Evolutionary conservation across 1,140 invertebrate genomes (phyloP).

Genomic region (Drosophila lini): DNA sequence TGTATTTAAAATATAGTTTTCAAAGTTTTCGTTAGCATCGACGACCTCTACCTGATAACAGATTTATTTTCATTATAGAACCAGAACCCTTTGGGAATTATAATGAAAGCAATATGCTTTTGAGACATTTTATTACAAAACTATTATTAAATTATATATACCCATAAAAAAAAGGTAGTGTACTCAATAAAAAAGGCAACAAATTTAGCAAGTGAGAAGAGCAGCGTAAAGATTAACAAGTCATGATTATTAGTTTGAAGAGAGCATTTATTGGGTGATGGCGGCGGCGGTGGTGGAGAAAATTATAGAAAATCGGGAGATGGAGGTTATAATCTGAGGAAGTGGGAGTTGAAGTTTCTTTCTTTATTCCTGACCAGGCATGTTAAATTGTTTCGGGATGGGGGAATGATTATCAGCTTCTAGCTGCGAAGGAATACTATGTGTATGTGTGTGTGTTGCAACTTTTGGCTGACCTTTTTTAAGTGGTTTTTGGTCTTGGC

Average conservation of each 20-base stretch:
- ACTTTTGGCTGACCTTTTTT: slow-evolving; percentile 49
- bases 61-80: too few species aligned
- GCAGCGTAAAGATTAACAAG: slow-evolving; percentile 77
- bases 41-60: too few species aligned
- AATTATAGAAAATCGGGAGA: slow-evolving; percentile 7
- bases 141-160: background rate
- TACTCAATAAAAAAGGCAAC: slow-evolving; percentile 7
- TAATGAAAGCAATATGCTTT: background rate
- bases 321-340: slow-evolving; percentile 12
- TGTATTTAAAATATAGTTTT: too few species aligned
- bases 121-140: background rate
- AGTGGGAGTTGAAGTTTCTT: slow-evolving; percentile 20
- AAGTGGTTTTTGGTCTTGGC: slow-evolving; percentile 43
- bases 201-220: slow-evolving; percentile 42
- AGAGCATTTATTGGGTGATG: slow-evolving; percentile 19
- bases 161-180: background rate
- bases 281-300: background rate
- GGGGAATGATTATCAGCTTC: slow-evolving; percentile 28
- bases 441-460: slow-evolving; percentile 1
- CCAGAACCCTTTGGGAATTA: background rate
- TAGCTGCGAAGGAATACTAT: background rate
- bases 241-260: slow-evolving; percentile 77
- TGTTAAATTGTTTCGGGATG: slow-evolving; percentile 15
- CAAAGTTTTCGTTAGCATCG: too few species aligned
- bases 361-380: slow-evolving; percentile 7